Conservation (phyloP, 2,888 invertebrate species). For the Polymixis flavicincta region DNA sequence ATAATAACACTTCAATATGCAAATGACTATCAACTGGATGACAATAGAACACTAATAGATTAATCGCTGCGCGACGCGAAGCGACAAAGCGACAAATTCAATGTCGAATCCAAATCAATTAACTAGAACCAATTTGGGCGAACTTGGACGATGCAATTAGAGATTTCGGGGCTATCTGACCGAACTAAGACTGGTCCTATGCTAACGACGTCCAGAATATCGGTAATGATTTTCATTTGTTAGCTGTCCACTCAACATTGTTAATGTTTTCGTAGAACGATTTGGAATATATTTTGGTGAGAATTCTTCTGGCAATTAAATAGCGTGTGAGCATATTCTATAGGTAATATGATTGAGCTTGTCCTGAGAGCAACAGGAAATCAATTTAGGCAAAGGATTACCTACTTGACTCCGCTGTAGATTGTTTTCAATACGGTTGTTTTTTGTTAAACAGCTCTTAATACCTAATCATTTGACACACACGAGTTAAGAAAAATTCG, state of each 20-base stretch:
- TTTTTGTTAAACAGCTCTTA: background rate
- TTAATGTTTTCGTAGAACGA: background rate
- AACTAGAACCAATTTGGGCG: slow-evolving; percentile 83
- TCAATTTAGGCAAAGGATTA: background rate
- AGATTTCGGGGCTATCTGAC: slow-evolving; percentile 66
- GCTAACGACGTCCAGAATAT: slow-evolving; percentile 62
- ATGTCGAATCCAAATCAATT: slow-evolving; percentile 84
- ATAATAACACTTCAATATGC: slow-evolving; percentile 61
- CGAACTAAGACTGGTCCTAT: slow-evolving; percentile 63
- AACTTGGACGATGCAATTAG: slow-evolving; percentile 85
- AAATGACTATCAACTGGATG: slow-evolving; percentile 68
- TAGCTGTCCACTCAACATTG: slow-evolving; percentile 6
- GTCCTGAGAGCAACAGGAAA: background rate
- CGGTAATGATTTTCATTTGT: slow-evolving; percentile 63
- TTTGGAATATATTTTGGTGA: background rate
- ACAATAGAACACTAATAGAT: slow-evolving; percentile 73
- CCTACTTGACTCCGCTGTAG: too few species aligned
- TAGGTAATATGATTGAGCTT: background rate
- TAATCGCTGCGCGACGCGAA: slow-evolving; percentile 70
- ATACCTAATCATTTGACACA: too few species aligned
- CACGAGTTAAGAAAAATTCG: background rate
- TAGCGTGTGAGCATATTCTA: background rate
- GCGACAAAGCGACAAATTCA: slow-evolving; percentile 72
- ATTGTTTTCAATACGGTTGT: too few species aligned
- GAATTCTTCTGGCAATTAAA: background rate